Evolutionary conservation across 2,113 vertebrate species (phyloP).

Genomic region (Sclerurus mexicanus): DNA sequence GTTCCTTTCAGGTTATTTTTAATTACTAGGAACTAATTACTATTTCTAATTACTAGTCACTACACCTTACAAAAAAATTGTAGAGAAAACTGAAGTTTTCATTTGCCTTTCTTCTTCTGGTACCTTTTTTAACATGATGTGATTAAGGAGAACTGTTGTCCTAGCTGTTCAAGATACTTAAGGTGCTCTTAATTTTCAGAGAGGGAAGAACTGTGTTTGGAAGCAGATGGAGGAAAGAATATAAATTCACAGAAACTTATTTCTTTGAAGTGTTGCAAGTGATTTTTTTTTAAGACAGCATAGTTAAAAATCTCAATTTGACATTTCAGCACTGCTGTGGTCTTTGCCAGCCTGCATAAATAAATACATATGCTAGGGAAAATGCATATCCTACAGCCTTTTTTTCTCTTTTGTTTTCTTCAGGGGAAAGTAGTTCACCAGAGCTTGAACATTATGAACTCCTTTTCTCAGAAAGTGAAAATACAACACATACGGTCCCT

Average conservation of each 20-base stretch:
- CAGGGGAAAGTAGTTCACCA: constrained; percentile 97
- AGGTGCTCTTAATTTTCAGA: neutral
- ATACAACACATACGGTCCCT: constrained; percentile 92
- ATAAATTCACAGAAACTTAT: neutral
- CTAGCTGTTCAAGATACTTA: neutral
- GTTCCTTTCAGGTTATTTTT: neutral
- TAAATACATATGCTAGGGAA: neutral
- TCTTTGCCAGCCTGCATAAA: neutral
- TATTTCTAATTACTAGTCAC: neutral
- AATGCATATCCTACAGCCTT: neutral
- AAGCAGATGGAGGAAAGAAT: neutral
- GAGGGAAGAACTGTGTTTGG: neutral
- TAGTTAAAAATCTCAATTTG: neutral
- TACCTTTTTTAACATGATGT: neutral
- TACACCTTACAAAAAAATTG: neutral
- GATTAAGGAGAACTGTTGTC: neutral
- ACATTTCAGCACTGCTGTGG: neutral
- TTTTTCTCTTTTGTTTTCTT: constrained; percentile 18
- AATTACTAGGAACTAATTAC: neutral
- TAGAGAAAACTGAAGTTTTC: neutral
- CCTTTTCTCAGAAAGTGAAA: constrained; percentile 94
- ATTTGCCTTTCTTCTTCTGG: neutral
- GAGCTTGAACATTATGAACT: constrained; percentile 91
- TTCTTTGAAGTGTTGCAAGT: neutral
- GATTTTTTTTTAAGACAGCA: neutral